Base-by-base conservation (phyloP, 1,140 invertebrate genomes). In the Maconellicoccus hirsutus region DNA sequence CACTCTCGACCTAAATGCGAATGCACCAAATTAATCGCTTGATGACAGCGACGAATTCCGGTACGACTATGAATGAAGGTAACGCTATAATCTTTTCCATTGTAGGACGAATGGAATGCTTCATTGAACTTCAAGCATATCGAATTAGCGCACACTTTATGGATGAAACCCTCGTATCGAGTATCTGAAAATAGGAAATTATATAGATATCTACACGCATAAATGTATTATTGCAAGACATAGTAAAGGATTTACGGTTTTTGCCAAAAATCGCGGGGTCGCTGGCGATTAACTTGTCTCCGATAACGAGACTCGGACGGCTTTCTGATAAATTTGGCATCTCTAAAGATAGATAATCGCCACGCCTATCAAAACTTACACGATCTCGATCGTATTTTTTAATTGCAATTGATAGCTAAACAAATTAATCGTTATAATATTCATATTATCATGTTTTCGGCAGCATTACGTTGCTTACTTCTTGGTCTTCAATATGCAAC, bases 321-420 rank as follows among this genome's bases (percentile, higher is more conserved):
- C 85, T 88, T 79, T 96, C 94, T 69, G 85, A 82, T 12, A 96
- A 80, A 71, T 92, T 91, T 69, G 87, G 86, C 39, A 96, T 87
- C 77, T 87, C 82, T 70, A 96, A 78, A 14, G 82, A 80, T 6
- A 96, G 79, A 81, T 82, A 94, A 73, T 91, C 87, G 8, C 85
- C 84, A 73, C 79, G 81, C 7, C 76, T 80, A 70, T 82, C 81
- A 74, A 95, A 84, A 73, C 83, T 81, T 8, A 85, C 86, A 73
- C 84, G 83, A 42, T 73, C 71, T 69, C 70, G 69, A 16, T 71
- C 21, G 59, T 71, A 73, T 26, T 71, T 71, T 70, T 71, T 66
- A 33, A 73, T 71, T 33, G 27, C 12, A 1, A 71, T 27, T 8
- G 66, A 59, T 4, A 39, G 21, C 72, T 73, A 52, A 39, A 73